A percentile compares a stretch with the other conserved stretches of the same genome.
Evolutionary conservation across 92 coral and sea anemone species (phyloP).

Genomic region (Porites rus): DNA sequence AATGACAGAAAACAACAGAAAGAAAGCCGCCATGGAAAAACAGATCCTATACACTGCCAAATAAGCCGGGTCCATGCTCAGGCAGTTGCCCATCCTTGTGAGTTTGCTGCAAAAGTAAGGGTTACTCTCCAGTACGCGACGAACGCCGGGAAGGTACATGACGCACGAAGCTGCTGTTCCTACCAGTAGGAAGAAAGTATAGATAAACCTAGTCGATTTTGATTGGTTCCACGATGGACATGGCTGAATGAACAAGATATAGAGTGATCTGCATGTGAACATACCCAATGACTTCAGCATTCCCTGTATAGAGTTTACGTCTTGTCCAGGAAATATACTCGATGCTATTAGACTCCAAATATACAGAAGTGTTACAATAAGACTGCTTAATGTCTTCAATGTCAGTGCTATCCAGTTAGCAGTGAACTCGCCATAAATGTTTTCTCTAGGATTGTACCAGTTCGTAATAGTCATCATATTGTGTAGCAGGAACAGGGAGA

Average conservation of each 20-base stretch:
- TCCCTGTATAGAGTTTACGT: conserved; percentile 60
- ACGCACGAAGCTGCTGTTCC: conserved; percentile 76
- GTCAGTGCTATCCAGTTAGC: conserved; percentile 71
- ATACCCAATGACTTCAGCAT: conserved; percentile 68
- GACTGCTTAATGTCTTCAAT: conserved; percentile 68
- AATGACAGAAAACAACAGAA: conserved; percentile 83
- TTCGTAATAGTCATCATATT: conserved; percentile 62
- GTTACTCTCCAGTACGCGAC: conserved; percentile 78
- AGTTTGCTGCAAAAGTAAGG: conserved; percentile 83
- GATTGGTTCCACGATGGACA: conserved; percentile 85
- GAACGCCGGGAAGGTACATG: conserved; percentile 84
- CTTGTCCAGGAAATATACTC: conserved; percentile 64
- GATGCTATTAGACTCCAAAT: conserved; percentile 86
- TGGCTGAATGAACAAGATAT: conserved; percentile 72
- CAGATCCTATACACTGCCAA: conserved; percentile 95
- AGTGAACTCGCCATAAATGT: conserved; percentile 32
- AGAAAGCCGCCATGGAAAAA: conserved; percentile 97
- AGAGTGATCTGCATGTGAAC: conserved; percentile 69
- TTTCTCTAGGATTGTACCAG: conserved; percentile 58
- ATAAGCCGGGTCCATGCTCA: conserved; percentile 97
- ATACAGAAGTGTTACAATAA: conserved; percentile 53
- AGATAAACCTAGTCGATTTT: conserved; percentile 79
- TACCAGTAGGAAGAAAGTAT: conserved; percentile 78
- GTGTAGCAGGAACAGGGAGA: conserved; percentile 55
- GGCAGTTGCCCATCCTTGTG: conserved; percentile 87